Evolutionary conservation across 1,140 invertebrate species (phyloP), one percentile per base, ranked within the genome.

Genomic region (Monochamus saltuarius): DNA sequence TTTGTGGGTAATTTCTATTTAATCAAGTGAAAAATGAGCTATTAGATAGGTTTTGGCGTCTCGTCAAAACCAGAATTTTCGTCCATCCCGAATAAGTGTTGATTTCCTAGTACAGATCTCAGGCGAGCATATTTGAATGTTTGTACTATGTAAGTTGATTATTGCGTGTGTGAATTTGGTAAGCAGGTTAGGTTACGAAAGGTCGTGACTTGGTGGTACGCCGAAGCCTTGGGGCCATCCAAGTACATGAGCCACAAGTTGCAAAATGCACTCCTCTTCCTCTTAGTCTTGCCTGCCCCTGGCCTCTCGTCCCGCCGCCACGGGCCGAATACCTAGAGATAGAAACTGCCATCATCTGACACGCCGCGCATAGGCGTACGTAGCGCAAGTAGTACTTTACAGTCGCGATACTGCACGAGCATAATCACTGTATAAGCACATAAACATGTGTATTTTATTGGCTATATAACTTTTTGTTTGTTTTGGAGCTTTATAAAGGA

Each of bases 171-270:
- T 73, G 69, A 73, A 73, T 65, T 68, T 71, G 70, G 72, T 72
- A 71, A 69, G 70, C 70, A 72, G 67, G 72, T 71, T 73, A 70
- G 73, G 73, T 75, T 73, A 75, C 72, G 59, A 75, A 73, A 73
- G 73, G 73, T 75, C 73, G 73, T 73, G 73, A 74, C 73, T 73
- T 65, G 67, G 54, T 69, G 70, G 67, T 73, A 74, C 64, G 69
- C 66, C 62, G 56, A 62, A 57, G 62, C 62, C 69, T 50, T 62
- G 55, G 46, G 62, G 63, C 65, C 63, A 69, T 62, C 54, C 35
- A 35, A 40, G 51, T 19, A 40, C 22, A 53, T 29, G 34, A 35
- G 49, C 22, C n/a, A 51, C 49, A 51, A 51, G 49, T 51, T 51
- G 49, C 49, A 22, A 51, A 51, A 22, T 40, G 49, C 47, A 50